phyloP scores from a whole-genome alignment of 1,140 invertebrate species.

The Cyclargus thomasi region DNA sequence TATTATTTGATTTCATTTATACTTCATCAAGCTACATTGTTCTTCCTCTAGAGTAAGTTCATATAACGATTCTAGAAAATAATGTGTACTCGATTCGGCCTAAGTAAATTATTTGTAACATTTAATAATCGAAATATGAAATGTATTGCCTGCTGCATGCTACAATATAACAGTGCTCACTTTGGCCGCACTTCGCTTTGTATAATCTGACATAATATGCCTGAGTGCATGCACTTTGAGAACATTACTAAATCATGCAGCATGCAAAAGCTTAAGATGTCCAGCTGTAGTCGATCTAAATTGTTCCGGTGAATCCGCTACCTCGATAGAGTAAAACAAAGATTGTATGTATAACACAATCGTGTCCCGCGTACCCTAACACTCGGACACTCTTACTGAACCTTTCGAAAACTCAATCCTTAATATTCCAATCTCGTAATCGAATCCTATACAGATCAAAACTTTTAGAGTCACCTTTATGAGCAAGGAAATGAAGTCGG shows the following conservation, averaged over 20 bases:
- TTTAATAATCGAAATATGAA: constrained; percentile 29
- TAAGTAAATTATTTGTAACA: constrained; percentile 22
- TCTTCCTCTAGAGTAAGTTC: constrained; percentile 23
- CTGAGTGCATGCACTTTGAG: constrained; percentile 55
- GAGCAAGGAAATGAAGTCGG: constrained; percentile 62
- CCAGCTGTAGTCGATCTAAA: constrained; percentile 31
- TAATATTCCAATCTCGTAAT: constrained; percentile 17
- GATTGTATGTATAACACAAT: constrained; percentile 34
- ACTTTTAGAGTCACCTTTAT: constrained; percentile 73
- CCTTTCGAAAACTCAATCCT: constrained; percentile 7
- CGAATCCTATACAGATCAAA: constrained; percentile 37
- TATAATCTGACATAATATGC: constrained; percentile 46
- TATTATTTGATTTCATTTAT: constrained; percentile 39
- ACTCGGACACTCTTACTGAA: constrained; percentile 39
- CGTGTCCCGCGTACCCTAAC: constrained; percentile 34
- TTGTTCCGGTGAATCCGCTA: constrained; percentile 24
- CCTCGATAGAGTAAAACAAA: constrained; percentile 21
- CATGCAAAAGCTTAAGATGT: constrained; percentile 67
- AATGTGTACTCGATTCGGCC: constrained; percentile 21
- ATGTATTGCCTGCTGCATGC: constrained; percentile 71
- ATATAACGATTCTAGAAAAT: constrained; percentile 17
- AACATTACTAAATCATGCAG: constrained; percentile 59
- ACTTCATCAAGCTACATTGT: constrained; percentile 37
- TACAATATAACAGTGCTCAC: constrained; percentile 46
- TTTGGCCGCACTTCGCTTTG: constrained; percentile 48